Conservation (phyloP, 2,888 invertebrate species). For the Theretra japonica region DNA sequence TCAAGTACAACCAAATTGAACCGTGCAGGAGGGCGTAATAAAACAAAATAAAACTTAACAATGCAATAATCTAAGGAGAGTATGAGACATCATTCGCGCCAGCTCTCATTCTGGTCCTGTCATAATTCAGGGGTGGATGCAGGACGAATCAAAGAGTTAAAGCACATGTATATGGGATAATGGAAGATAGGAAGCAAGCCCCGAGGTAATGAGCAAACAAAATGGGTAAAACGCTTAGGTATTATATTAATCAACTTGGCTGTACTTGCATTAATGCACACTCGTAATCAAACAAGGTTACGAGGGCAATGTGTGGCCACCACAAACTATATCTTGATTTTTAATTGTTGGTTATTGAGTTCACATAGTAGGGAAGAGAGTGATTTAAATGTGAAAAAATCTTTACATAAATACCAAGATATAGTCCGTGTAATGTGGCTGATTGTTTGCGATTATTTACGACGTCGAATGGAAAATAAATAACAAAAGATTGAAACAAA, state of each 20-base stretch:
- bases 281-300: constrained; percentile 37
- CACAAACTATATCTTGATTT: constrained; percentile 48
- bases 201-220: constrained; percentile 69
- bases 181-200: constrained; percentile 68
- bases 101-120: constrained; percentile 47
- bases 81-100: constrained; percentile 39
- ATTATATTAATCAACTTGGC: constrained; percentile 69
- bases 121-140: constrained; percentile 61
- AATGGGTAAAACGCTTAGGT: constrained; percentile 44
- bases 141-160: constrained; percentile 60
- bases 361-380: neutral
- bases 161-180: constrained; percentile 50
- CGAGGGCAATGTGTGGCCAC: neutral
- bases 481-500: constrained; percentile 30
- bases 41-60: constrained; percentile 29
- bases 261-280: constrained; percentile 62
- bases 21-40: constrained; percentile 41
- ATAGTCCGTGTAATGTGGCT: constrained; percentile 39
- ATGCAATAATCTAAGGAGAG: constrained; percentile 19
- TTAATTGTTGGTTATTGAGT: neutral
- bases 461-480: constrained; percentile 50
- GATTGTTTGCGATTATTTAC: constrained; percentile 57
- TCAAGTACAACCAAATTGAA: constrained; percentile 81
- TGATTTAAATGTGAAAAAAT: constrained; percentile 9
- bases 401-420: constrained; percentile 46